phyloP scores from a whole-genome alignment of 2,888 invertebrate species.

The Lutraria lutraria region DNA sequence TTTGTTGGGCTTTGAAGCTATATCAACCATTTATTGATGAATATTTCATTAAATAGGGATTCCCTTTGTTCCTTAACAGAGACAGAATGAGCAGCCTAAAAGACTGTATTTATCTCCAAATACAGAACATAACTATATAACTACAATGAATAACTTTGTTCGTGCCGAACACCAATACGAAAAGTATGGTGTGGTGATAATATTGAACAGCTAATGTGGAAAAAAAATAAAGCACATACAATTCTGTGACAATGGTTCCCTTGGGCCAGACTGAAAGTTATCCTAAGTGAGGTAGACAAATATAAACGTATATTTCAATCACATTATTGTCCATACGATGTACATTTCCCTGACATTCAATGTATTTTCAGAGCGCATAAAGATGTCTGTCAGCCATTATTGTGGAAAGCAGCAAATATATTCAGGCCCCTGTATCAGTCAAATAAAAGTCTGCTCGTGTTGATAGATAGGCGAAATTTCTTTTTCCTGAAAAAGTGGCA shows the following conservation, averaged over 20 bases:
- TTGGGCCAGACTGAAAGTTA: background rate
- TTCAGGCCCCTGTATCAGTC: background rate
- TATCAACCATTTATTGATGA: no score
- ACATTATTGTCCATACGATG: background rate
- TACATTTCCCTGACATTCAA: background rate
- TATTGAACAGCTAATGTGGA: background rate
- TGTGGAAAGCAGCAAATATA: background rate
- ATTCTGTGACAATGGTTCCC: constrained; percentile 8
- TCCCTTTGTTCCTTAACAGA: no score
- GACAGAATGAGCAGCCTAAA: no score
- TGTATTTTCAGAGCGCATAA: constrained; percentile 4
- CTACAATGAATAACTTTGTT: background rate
- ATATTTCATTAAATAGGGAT: no score
- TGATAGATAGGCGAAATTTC: background rate
- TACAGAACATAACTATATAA: no score
- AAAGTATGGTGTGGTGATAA: background rate
- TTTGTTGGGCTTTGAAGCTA: no score
- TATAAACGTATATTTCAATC: constrained; percentile 20
- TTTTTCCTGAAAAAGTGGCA: constrained; percentile 5
- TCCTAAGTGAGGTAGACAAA: background rate
- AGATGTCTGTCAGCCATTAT: constrained; percentile 12
- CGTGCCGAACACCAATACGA: background rate
- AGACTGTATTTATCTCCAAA: background rate
- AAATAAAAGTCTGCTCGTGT: background rate
- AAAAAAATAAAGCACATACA: constrained; percentile 14